Base-by-base conservation (phyloP, 2,797 vertebrate genomes). In the Selene dorsalis region DNA sequence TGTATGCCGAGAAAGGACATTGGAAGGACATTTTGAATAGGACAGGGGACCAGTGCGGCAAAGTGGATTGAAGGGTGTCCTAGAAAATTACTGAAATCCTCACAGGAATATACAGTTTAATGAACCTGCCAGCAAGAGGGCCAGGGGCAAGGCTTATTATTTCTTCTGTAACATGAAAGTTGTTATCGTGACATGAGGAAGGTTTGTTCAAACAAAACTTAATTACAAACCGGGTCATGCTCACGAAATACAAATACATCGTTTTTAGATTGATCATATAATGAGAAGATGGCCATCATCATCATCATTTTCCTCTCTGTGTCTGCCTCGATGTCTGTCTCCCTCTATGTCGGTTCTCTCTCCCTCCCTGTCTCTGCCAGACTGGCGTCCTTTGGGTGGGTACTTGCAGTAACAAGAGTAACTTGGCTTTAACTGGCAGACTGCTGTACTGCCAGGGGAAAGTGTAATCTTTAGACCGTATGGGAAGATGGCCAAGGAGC, bases 11-110 rank as follows among this genome's bases (percentile, higher is more conserved):
- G 84, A 68, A 92, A 93, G 92, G 93, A 89, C 91, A 82, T 28
- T 53, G 59, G 79, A 94, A 95, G 92, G 93, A 87, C 91, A 75
- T 75, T 66, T 65, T 64, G 76, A 94, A 92, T 56, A 75, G 87
- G 88, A 90, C 80, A 84, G 41, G 57, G 77, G 78, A 85, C 90
- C 89, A 82, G 58, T 88, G 90, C 86, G 60, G 82, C 83, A 84
- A 90, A 92, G 85, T 87, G 79, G 87, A 91, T 89, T 89, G 88
- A 91, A 91, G 84, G 84, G 70, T 88, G 93, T 90, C 92, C 95
- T 93, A 94, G 91, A 95, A 94, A 93, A 91, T 81, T 61, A 83
- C 62, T 86, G 38, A 79, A 74, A 91, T 84, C 86, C 92, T 92
- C 92, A 61, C 52, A 88, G 94, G 93, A 92, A 89, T 86, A 85